A percentile compares a stretch with the other conserved stretches of the same genome.
These are phyloP conservation scores for Donacobius atricapilla DNA, from an alignment of 2,113 vertebrate species.

Conservation along the genomic window DNA sequence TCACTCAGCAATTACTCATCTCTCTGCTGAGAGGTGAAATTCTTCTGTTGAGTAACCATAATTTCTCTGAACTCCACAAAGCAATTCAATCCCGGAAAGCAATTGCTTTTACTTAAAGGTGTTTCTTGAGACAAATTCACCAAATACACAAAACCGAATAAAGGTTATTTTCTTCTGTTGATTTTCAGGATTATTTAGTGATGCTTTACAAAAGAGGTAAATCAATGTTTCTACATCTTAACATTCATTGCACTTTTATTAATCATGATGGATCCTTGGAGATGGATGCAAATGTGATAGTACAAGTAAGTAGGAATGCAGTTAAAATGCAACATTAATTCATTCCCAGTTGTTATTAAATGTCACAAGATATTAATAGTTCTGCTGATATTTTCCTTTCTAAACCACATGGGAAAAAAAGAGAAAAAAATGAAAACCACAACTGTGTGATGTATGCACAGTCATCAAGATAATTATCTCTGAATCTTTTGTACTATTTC, in stretches of 20 bases:
- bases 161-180: background rate
- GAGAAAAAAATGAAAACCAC: background rate
- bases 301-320: background rate
- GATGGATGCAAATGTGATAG: background rate
- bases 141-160: background rate
- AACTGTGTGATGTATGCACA: background rate
- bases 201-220: background rate
- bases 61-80: conserved; percentile 28
- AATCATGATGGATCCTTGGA: background rate
- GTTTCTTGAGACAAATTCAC: conserved; percentile 2
- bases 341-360: conserved; percentile 8
- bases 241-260: background rate
- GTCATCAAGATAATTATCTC: background rate
- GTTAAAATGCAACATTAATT: conserved; percentile 14
- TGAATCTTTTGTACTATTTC: background rate
- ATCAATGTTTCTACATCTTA: background rate
- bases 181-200: background rate
- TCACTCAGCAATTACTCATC: conserved; percentile 38
- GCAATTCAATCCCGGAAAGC: conserved; percentile 6
- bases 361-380: conserved; percentile 12
- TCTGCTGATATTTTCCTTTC: conserved; percentile 20
- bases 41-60: background rate
- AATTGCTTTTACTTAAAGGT: conserved; percentile 29
- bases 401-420: background rate
- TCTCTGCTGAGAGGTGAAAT: conserved; percentile 23